Percentiles rank a stretch among this genome's conserved stretches.
Evolutionary conservation across 2,888 invertebrate species (phyloP).

Genomic region (Elysia crispata): DNA sequence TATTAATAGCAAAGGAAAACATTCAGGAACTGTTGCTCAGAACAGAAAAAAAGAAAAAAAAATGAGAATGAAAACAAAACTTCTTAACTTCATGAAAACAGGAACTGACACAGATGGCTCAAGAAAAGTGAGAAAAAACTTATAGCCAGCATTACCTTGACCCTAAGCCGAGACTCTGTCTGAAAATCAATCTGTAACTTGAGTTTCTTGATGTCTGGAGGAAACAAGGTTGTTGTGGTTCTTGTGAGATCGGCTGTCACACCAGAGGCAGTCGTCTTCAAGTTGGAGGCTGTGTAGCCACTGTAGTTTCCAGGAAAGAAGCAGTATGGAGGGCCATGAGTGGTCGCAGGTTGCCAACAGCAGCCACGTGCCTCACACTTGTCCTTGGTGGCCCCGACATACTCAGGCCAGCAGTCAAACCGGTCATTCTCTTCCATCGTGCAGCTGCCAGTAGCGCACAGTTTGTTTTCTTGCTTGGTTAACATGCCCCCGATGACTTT

Average conservation of each 20-base stretch:
- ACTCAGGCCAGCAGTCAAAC: slow-evolving; percentile 55
- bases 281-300: slow-evolving; percentile 38
- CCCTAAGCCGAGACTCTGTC: slow-evolving; percentile 25
- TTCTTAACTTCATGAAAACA: too few species aligned
- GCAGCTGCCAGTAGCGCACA: slow-evolving; percentile 20
- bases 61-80: too few species aligned
- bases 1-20: too few species aligned
- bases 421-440: slow-evolving; percentile 29
- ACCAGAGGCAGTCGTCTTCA: slow-evolving; percentile 15
- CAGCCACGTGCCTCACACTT: slow-evolving; percentile 48
- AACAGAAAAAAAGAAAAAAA: neutral
- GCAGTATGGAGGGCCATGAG: slow-evolving; percentile 49
- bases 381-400: slow-evolving; percentile 39
- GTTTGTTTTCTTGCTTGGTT: too few species aligned
- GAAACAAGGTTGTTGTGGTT: slow-evolving; percentile 28
- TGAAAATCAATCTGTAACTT: slow-evolving; percentile 41
- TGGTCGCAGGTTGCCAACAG: slow-evolving; percentile 44
- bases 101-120: too few species aligned
- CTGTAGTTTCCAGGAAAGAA: slow-evolving; percentile 49
- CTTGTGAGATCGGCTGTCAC: slow-evolving; percentile 34
- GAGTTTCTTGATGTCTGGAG: slow-evolving; percentile 36
- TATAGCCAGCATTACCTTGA: slow-evolving; percentile 33
- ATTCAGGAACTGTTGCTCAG: too few species aligned
- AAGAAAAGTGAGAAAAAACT: too few species aligned
- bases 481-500: too few species aligned